Base-by-base conservation (phyloP, 2,113 vertebrate species). In the Phoenicopterus ruber region DNA sequence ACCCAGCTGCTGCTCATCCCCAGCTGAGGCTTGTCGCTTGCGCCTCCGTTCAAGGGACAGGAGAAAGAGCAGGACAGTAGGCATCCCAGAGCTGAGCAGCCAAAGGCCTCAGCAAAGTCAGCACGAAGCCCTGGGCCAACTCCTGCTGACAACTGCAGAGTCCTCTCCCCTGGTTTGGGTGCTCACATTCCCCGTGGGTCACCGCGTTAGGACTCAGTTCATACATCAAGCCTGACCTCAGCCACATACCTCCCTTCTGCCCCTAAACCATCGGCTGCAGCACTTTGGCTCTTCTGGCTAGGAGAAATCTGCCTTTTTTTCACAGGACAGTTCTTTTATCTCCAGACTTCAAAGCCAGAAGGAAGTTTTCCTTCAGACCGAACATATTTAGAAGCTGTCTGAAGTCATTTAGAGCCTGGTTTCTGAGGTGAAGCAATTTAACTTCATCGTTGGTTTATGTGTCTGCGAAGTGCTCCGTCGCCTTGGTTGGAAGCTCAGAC, bases 361-460 rank as follows among this genome's bases (percentile, higher is more conserved):
- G 44, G 73, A 95, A 95, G 82, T 82, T 95, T 91, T 90, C 54
- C 62, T 72, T 70, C 73, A 82, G 50, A 85, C 40, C 82, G 91
- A 87, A 94, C 89, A 89, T 76, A 94, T 69, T 92, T 82, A 94
- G 86, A 77, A 92, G 44, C 77, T 76, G 69, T 92, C 94, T 96
- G 86, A 97, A 96, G 91, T 96, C 24, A 81, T 79, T 90, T 76
- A 84, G 65, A 96, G 80, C 65, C 73, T 49, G 31, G 70, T 88
- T 95, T 89, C 83, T 89, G 86, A 95, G 88, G 83, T 95, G 86
- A 91, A 87, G 92, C 63, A 52, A 94, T 96, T 94, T 74, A 89
- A 92, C 86, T 91, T 94, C 91, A 72, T 76, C 2, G 0, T 40
- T 88, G 82, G 77, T 82, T 93, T 95, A 70, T 57, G 77, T 72